Conservation (phyloP, 2,797 vertebrate species). For the Muraenolepis orangiensis region DNA sequence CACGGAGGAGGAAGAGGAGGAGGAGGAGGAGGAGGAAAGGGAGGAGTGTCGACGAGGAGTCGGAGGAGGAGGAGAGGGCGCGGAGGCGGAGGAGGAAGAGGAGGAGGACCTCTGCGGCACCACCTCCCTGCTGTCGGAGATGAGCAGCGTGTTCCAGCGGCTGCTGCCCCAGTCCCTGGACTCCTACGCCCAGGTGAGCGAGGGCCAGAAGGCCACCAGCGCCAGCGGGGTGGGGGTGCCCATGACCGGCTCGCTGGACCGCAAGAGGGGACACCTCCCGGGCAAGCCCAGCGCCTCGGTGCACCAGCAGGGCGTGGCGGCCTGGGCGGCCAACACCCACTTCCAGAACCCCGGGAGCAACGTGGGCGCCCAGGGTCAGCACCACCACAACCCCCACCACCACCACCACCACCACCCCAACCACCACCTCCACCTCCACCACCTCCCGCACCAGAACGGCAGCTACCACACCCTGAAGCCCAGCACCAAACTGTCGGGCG, state of each 20-base stretch:
- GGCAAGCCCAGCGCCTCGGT: conserved; percentile 78
- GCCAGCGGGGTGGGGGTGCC: conserved; percentile 58
- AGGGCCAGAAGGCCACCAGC: conserved; percentile 71
- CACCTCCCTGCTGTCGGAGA: conserved; percentile 89
- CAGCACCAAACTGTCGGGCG: conserved; percentile 62
- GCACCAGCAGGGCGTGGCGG: conserved; percentile 90
- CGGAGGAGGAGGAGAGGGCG: conserved; percentile 65
- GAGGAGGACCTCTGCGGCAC: conserved; percentile 81
- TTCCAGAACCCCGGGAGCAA: conserved; percentile 89
- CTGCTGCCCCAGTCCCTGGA: conserved; percentile 87
- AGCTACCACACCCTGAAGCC: conserved; percentile 70
- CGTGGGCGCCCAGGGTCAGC: conserved; percentile 78
- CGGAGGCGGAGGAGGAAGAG: conserved; percentile 55
- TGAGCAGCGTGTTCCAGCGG: conserved; percentile 96
- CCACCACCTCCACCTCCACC: not conserved
- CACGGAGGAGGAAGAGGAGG: conserved; percentile 38
- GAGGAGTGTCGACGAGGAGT: conserved; percentile 79
- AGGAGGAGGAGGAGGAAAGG: conserved; percentile 54
- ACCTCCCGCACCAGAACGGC: conserved; percentile 53
- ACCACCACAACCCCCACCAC: conserved; percentile 51
- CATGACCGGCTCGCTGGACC: conserved; percentile 80
- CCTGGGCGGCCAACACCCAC: conserved; percentile 95
- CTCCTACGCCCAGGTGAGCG: conserved; percentile 78
- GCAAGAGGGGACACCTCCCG: conserved; percentile 82
- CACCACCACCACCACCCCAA: not conserved